Evolutionary conservation across 2,113 vertebrate species (phyloP).

Genomic region (Rhea americana): DNA sequence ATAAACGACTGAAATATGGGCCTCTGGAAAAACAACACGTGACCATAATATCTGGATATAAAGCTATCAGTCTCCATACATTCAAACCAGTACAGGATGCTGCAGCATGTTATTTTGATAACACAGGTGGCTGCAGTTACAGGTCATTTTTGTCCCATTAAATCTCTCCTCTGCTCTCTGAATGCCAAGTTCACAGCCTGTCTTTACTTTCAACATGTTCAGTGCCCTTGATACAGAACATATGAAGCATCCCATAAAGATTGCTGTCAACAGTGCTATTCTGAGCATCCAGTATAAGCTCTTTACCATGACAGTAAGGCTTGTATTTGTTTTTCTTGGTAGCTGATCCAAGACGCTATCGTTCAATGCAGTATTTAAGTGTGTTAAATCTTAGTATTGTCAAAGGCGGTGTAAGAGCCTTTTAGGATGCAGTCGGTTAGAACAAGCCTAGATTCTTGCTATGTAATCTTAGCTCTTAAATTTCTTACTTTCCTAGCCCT

Average conservation of each 20-base stretch:
- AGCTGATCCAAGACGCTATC: not conserved
- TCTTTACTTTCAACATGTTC: not conserved
- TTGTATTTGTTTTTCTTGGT: not conserved
- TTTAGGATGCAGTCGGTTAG: not conserved
- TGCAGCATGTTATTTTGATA: not conserved
- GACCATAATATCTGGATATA: not conserved
- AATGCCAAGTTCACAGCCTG: not conserved
- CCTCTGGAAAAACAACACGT: not conserved
- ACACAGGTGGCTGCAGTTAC: not conserved
- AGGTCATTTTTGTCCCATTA: not conserved
- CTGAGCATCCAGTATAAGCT: not conserved
- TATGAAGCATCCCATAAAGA: not conserved
- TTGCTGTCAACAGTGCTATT: not conserved
- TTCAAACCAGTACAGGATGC: not conserved
- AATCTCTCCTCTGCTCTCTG: not conserved
- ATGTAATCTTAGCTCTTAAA: not conserved
- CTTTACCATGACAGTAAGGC: not conserved
- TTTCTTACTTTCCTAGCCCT: not conserved
- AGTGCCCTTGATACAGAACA: not conserved
- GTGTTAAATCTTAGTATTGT: not conserved
- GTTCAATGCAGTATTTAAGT: not conserved
- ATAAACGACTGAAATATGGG: not conserved
- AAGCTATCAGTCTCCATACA: fast-evolving
- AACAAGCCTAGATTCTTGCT: not conserved
- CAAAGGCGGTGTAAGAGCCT: not conserved